Conservation (phyloP, 2,888 invertebrate species). For the Amphipoea oculea region DNA sequence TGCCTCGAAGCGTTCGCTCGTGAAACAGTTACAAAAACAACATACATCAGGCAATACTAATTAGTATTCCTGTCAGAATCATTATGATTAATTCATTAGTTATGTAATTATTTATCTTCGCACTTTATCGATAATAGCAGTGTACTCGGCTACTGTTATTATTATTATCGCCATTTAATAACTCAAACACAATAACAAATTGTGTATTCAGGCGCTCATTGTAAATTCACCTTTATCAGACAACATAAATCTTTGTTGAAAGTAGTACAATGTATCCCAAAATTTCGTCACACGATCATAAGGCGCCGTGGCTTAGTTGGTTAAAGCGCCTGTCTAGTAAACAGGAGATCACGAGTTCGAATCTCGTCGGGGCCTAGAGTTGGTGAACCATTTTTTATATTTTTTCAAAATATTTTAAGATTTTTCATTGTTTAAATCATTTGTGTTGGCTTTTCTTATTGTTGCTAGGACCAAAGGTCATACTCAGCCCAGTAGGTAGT, state of each 20-base stretch:
- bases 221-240: slow-evolving; percentile 37
- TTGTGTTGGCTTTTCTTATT: neutral
- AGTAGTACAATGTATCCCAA: slow-evolving; percentile 15
- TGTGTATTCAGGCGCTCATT: slow-evolving; percentile 33
- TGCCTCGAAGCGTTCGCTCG: neutral
- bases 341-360: slow-evolving; percentile 95
- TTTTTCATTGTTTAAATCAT: neutral
- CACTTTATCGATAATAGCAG: slow-evolving; percentile 21
- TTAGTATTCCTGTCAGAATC: slow-evolving; percentile 11
- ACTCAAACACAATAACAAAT: slow-evolving; percentile 28
- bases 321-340: slow-evolving; percentile 94
- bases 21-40: neutral
- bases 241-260: slow-evolving; percentile 11
- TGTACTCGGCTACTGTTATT: slow-evolving; percentile 8
- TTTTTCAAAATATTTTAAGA: neutral
- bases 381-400: slow-evolving; percentile 3
- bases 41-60: neutral
- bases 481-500: neutral
- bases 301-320: slow-evolving; percentile 94
- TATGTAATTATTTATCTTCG: slow-evolving; percentile 25
- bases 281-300: slow-evolving; percentile 64
- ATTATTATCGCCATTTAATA: slow-evolving; percentile 39
- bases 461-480: neutral
- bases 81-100: slow-evolving; percentile 15
- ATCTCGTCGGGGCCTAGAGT: slow-evolving; percentile 92